Conservation (phyloP, 2,797 vertebrate species). For the Acrossocheilus fasciatus region DNA sequence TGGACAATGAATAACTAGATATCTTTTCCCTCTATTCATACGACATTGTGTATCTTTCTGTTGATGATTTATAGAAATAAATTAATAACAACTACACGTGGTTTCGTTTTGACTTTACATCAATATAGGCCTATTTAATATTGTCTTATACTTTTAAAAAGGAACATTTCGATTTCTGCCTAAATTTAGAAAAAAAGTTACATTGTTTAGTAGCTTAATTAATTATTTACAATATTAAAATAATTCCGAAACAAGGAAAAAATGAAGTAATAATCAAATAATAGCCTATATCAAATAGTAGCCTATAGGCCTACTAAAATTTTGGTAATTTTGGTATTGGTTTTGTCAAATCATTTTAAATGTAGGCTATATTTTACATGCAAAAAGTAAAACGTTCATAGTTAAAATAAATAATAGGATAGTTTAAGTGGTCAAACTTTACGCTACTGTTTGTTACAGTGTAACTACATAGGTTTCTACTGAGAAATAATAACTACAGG, state of each 20-base stretch:
- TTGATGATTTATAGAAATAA: constrained; percentile 99
- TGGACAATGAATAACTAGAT: constrained; percentile 93
- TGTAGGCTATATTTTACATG: background rate
- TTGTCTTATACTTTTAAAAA: background rate
- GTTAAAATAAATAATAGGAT: background rate
- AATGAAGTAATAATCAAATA: background rate
- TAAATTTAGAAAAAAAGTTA: background rate
- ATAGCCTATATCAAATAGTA: background rate
- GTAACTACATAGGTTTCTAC: background rate
- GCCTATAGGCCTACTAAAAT: background rate
- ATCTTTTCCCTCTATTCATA: constrained; percentile 88
- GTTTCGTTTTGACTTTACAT: constrained; percentile 77
- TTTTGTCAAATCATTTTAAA: background rate
- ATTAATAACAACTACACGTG: constrained; percentile 97
- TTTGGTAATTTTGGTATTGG: background rate
- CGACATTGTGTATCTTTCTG: constrained; percentile 94
- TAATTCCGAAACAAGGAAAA: background rate
- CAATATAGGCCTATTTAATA: background rate
- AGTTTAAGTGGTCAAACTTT: background rate
- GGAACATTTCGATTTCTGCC: background rate
- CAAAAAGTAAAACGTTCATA: background rate
- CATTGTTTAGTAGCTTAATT: background rate
- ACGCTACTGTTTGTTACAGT: background rate
- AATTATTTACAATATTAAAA: background rate
- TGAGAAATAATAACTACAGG: background rate